Conservation (phyloP, 2,888 invertebrate species). For the Agapetus fuscipes region DNA sequence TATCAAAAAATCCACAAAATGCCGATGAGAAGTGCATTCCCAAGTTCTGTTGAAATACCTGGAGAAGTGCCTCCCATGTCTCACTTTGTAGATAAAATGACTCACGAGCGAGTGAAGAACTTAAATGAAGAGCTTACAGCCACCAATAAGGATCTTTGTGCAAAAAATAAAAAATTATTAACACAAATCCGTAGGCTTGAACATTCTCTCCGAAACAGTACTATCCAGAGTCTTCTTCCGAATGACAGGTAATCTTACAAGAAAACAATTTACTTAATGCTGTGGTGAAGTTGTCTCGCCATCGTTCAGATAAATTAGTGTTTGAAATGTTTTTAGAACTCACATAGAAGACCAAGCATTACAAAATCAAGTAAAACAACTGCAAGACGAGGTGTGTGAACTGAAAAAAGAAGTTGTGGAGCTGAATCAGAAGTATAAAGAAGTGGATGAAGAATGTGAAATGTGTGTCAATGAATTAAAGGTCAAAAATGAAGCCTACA, state of each 20-base stretch:
- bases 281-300: too few relatives aligned
- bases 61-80: conserved; percentile 30
- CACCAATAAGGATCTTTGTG: conserved; percentile 38
- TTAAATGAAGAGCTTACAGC: conserved; percentile 38
- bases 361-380: conserved; percentile 29
- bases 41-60: too few relatives aligned
- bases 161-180: conserved; percentile 37
- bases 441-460: conserved; percentile 40
- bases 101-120: conserved; percentile 38
- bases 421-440: conserved; percentile 32
- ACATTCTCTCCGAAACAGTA: conserved; percentile 26
- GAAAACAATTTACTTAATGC: too few relatives aligned
- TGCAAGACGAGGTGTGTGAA: conserved; percentile 33
- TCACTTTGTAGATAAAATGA: conserved; percentile 42
- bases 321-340: too few relatives aligned
- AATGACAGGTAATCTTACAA: conserved; percentile 10
- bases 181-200: conserved; percentile 28
- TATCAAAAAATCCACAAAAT: too few relatives aligned
- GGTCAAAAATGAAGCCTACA: conserved; percentile 32
- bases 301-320: too few relatives aligned
- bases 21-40: too few relatives aligned
- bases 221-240: conserved; percentile 28
- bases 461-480: conserved; percentile 33
- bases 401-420: conserved; percentile 31
- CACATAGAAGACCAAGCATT: too few relatives aligned